phyloP scores from a whole-genome alignment of 2,888 invertebrate genomes.

The Leptura quadrifasciata region DNA sequence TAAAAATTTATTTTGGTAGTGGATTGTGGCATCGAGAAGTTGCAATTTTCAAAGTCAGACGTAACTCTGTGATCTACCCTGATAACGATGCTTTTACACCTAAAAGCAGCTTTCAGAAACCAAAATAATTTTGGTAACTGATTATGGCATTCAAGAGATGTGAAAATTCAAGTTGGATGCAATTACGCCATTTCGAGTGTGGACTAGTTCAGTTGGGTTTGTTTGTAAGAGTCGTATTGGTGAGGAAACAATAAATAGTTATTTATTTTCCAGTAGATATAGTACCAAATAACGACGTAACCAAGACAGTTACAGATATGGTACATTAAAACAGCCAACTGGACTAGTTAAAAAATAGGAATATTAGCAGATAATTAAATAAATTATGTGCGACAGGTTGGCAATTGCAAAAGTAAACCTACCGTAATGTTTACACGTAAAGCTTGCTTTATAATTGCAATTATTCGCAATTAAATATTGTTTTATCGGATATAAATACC shows the following conservation, averaged over 20 bases:
- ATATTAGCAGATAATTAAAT: constrained; percentile 61
- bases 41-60: too few species aligned
- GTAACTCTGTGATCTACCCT: too few species aligned
- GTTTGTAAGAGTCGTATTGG: background rate
- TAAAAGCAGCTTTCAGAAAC: too few species aligned
- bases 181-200: too few species aligned
- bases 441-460: constrained; percentile 71
- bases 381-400: constrained; percentile 60
- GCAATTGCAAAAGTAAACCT: constrained; percentile 49
- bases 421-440: constrained; percentile 65
- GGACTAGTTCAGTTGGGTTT: too few species aligned
- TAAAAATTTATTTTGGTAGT: too few species aligned
- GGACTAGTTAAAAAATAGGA: constrained; percentile 32
- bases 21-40: too few species aligned
- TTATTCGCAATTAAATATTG: constrained; percentile 72
- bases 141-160: too few species aligned
- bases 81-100: too few species aligned
- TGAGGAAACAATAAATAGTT: background rate
- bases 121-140: too few species aligned
- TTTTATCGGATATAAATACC: constrained; percentile 73
- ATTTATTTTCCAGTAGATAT: background rate
- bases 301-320: background rate
- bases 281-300: background rate
- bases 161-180: too few species aligned
- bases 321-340: background rate